Evolutionary conservation across 2,113 vertebrate species (phyloP).

Genomic region (Tenebrosternarchus preto): DNA sequence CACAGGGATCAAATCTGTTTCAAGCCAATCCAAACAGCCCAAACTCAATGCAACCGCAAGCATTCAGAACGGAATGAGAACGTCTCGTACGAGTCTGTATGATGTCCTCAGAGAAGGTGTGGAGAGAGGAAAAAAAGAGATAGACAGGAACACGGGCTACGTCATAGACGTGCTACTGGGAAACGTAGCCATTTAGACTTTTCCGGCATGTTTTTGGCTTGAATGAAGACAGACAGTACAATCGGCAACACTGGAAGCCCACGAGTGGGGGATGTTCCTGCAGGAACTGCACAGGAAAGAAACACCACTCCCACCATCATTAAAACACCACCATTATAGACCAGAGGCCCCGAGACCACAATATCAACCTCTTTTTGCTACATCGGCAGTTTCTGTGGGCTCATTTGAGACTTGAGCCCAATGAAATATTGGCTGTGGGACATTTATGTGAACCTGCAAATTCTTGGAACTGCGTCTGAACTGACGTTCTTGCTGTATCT

Average conservation of each 20-base stretch:
- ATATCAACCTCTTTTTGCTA: constrained; percentile 70
- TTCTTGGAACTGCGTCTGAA: constrained; percentile 7
- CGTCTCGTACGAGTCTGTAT: background rate
- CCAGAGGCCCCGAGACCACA: constrained; percentile 60
- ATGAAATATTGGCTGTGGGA: constrained; percentile 61
- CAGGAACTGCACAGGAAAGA: constrained; percentile 64
- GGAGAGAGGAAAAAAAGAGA: background rate
- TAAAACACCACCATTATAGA: constrained; percentile 55
- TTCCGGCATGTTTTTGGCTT: constrained; percentile 9
- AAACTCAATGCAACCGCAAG: constrained; percentile 1
- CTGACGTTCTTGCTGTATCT: constrained; percentile 8
- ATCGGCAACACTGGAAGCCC: constrained; percentile 42
- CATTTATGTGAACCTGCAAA: constrained; percentile 1
- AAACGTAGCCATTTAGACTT: constrained; percentile 16
- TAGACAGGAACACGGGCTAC: background rate
- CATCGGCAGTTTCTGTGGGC: constrained; percentile 66
- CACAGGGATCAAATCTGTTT: background rate
- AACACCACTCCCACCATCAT: constrained; percentile 73
- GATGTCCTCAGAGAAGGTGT: background rate
- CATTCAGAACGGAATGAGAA: background rate
- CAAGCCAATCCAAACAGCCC: background rate
- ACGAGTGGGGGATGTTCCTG: constrained; percentile 45
- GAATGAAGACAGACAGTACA: constrained; percentile 48
- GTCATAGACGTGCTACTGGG: background rate
- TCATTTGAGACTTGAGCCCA: constrained; percentile 63